A percentile compares a stretch with the other conserved stretches of the same genome.
These are phyloP conservation scores for Oenanthe melanoleuca DNA, from an alignment of 2,113 vertebrate species.

Conservation along the genomic window DNA sequence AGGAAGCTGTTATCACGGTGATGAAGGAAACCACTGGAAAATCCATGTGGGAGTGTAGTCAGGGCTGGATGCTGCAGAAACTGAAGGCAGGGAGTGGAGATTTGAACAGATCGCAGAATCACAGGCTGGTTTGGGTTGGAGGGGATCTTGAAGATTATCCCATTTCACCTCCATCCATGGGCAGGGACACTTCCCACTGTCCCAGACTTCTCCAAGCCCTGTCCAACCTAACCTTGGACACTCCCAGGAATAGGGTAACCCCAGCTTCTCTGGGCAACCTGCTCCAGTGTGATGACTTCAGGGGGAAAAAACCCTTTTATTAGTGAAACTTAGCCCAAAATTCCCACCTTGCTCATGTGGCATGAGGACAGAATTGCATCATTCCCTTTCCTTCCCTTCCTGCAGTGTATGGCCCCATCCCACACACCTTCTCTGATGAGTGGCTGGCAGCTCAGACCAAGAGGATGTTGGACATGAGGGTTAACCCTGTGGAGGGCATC, in stretches of 20 bases:
- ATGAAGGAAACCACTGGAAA: neutral
- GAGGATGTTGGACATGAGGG: slow-evolving; percentile 92
- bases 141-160: neutral
- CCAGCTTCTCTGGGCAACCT: neutral
- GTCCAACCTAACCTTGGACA: neutral
- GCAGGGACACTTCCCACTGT: neutral
- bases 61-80: neutral
- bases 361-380: rapidly evolving
- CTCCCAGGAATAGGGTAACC: neutral
- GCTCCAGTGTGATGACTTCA: neutral
- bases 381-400: neutral
- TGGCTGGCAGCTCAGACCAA: slow-evolving; percentile 86
- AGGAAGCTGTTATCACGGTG: neutral
- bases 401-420: slow-evolving; percentile 86
- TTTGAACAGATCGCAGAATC: neutral
- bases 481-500: slow-evolving; percentile 86
- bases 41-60: rapidly evolving
- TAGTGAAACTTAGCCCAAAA: neutral
- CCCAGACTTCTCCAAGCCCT: neutral
- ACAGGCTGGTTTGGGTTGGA: neutral
- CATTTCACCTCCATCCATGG: neutral
- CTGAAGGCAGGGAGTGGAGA: rapidly evolving
- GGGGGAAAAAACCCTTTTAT: neutral
- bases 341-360: rapidly evolving
- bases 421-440: slow-evolving; percentile 84